A percentile compares a stretch with the other conserved stretches of the same genome.
Conservation (phyloP, 2,797 vertebrate genomes). For the Scolopax bukidnonensis region DNA sequence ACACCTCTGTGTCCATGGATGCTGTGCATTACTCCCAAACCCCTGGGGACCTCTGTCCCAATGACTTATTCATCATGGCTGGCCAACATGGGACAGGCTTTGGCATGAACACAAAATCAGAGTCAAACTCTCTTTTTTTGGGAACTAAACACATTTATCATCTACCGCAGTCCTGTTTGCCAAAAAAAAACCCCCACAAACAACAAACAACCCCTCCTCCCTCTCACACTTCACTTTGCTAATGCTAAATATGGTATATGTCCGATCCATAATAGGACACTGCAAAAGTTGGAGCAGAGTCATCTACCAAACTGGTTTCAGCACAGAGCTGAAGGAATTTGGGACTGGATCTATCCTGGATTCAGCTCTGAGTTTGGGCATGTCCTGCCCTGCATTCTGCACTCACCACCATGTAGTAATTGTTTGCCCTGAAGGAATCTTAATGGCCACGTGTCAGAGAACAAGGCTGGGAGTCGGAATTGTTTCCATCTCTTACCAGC, state of each 20-base stretch:
- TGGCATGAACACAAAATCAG: not conserved
- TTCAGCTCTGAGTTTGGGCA: not conserved
- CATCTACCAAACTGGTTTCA: not conserved
- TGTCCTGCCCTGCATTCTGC: not conserved
- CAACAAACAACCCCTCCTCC: not conserved
- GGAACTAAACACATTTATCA: not conserved
- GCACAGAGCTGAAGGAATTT: not conserved
- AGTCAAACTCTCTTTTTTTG: not conserved
- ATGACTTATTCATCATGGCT: rapidly evolving
- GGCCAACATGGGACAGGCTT: not conserved
- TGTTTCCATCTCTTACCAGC: not conserved
- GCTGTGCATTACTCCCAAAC: not conserved
- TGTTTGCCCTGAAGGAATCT: not conserved
- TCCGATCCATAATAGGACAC: rapidly evolving
- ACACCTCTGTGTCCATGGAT: not conserved
- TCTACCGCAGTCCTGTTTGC: not conserved
- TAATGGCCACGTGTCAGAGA: not conserved
- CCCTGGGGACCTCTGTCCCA: not conserved
- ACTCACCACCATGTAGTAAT: not conserved
- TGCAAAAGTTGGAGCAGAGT: not conserved
- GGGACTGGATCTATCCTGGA: not conserved
- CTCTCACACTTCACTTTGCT: not conserved
- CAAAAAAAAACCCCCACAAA: not conserved
- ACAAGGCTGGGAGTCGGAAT: not conserved
- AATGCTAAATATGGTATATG: not conserved